Evolutionary conservation across 2,888 invertebrate genomes (phyloP).

Genomic region (Melikaiella ostensackeni): DNA sequence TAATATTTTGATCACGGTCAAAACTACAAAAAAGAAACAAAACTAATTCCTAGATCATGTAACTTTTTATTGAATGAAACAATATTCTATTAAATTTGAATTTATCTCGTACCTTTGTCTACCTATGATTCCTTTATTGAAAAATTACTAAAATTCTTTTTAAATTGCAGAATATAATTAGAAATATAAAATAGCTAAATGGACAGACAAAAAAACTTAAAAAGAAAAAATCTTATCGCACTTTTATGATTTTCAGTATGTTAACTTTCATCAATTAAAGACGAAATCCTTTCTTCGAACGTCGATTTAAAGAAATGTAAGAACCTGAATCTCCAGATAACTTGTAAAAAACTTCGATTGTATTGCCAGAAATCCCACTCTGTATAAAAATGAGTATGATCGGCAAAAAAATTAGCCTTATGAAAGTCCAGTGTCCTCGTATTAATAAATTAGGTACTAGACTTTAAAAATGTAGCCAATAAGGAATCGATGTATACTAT

Average conservation of each 20-base stretch:
- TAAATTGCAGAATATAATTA: too few species aligned
- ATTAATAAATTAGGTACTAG: slow-evolving; percentile 5
- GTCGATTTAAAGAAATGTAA: background rate
- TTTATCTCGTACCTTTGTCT: too few species aligned
- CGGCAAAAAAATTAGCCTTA: background rate
- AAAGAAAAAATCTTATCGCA: too few species aligned
- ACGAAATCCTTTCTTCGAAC: background rate
- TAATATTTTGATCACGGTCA: background rate
- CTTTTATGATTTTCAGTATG: background rate
- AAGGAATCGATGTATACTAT: background rate
- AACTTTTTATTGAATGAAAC: background rate
- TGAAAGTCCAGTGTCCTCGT: slow-evolving; percentile 26
- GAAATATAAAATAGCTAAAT: too few species aligned
- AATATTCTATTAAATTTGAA: background rate
- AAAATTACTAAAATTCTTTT: too few species aligned
- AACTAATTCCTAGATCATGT: background rate
- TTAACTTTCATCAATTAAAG: background rate
- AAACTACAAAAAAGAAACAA: background rate
- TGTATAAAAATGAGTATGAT: background rate
- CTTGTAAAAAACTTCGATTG: background rate
- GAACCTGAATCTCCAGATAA: slow-evolving; percentile 10
- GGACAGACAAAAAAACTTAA: too few species aligned
- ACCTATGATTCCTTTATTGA: too few species aligned
- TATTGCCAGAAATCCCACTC: slow-evolving; percentile 10
- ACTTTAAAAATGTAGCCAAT: slow-evolving; percentile 4